Base-by-base conservation (phyloP, 2,797 vertebrate species). In the Erpetoichthys calabaricus region DNA sequence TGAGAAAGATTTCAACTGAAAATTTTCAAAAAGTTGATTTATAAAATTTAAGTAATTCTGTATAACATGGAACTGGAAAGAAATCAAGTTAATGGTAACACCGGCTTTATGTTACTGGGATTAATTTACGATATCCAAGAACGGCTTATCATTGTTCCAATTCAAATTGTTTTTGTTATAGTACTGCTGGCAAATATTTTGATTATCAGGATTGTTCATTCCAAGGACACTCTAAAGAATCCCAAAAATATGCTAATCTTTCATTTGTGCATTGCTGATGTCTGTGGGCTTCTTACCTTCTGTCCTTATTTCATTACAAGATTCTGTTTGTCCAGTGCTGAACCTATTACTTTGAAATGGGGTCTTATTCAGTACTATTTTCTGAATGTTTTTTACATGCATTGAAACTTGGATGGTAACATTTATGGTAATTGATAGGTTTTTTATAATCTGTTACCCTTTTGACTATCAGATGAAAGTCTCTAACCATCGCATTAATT, bases 381-480 rank as follows among this genome's bases (percentile, higher is more conserved):
- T 25, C 25, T 25, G 25, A 25, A 25, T 25, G 25, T 25, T 25
- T 25, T 54, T 54, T 4, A 54, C 53, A 25, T 54, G 53, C 25
- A 54, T 54, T 42, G 53, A 42, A 25, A 54, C 5, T 4, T 54
- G 53, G 53, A 54, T 54, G 53, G 53, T 42, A 7, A 54, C 53
- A 42, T 54, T 54, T 25, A 54, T 42, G 6, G 53, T 53, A 25
- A 54, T 42, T 42, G 53, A 54, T 8, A 54, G 53, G 53, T 54
- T 54, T 6, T 9, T 54, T 41, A 53, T 54, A 42, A 6, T 54
- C 41, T 54, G 53, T 42, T 54, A 54, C 53, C 53, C 53, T 42
- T 54, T 54, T 8, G n/a, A 54, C 5, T 54, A 54, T 54, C 5
- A 54, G 53, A 42, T 54, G 53, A 54, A 54, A 54, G 53, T 54